phyloP scores from a whole-genome alignment of 2,797 vertebrate genomes.

The Helicolenus hilgendorfi region DNA sequence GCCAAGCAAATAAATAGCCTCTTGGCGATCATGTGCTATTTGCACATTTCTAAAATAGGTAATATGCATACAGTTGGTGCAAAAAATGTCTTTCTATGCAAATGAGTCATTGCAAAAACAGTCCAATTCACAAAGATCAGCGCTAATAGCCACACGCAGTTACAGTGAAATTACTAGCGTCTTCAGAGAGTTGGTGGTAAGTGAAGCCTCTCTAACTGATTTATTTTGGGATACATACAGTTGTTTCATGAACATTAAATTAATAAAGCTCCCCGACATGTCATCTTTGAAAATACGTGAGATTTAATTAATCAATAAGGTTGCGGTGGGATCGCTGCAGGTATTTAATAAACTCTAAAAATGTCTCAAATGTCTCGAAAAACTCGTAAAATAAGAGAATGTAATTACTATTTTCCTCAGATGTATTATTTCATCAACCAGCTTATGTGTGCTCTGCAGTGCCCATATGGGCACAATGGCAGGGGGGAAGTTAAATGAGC shows the following conservation, averaged over 20 bases:
- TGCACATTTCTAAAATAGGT: not conserved
- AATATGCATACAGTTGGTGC: not conserved
- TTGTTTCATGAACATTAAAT: not conserved
- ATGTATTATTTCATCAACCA: not conserved
- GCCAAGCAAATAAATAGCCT: not conserved
- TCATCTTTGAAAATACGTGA: not conserved
- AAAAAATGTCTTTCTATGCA: not conserved
- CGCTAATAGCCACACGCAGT: fast-evolving
- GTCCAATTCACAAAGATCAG: not conserved
- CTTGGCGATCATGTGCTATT: not conserved
- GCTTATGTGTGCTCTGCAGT: too few relatives aligned
- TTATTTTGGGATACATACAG: not conserved
- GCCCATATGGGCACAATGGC: not conserved
- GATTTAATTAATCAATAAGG: not conserved
- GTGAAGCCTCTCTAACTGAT: not conserved
- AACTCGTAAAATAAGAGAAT: not conserved
- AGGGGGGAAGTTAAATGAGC: not conserved
- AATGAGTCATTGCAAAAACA: not conserved
- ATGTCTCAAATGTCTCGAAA: not conserved
- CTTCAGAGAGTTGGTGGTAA: too few relatives aligned
- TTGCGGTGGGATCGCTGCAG: not conserved
- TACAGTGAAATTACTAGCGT: not conserved
- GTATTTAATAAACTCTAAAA: not conserved
- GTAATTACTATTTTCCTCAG: not conserved
- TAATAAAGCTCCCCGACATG: not conserved